phyloP scores from a whole-genome alignment of 2,888 invertebrate species.

The Philhelius pedissequus region DNA sequence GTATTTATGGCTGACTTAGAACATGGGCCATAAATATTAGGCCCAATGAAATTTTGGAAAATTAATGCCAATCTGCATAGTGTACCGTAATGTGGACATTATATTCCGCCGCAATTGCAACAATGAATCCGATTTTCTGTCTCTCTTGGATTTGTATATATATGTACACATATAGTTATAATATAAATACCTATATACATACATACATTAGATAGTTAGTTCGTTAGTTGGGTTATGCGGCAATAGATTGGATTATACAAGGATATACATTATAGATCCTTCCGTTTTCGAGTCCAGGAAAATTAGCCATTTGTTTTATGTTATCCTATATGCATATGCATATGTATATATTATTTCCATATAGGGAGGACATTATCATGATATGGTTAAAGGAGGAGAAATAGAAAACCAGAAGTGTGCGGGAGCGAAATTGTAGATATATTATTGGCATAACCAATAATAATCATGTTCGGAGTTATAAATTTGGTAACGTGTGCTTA shows the following conservation, averaged over 20 bases:
- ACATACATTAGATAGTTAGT: neutral
- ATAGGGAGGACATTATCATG: neutral
- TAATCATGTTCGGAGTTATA: slow-evolving; percentile 69
- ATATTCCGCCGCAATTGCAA: slow-evolving; percentile 68
- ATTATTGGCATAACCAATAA: slow-evolving; percentile 67
- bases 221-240: slow-evolving; percentile 46
- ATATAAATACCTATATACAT: neutral
- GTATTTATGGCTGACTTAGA: slow-evolving; percentile 68
- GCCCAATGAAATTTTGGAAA: slow-evolving; percentile 66
- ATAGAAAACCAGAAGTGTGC: neutral
- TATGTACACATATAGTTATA: neutral
- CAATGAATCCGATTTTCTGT: slow-evolving; percentile 64
- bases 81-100: slow-evolving; percentile 68
- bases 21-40: slow-evolving; percentile 67
- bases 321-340: neutral
- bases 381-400: neutral
- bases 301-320: slow-evolving; percentile 57
- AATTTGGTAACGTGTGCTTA: slow-evolving; percentile 70
- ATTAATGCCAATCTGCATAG: slow-evolving; percentile 69
- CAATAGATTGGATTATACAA: slow-evolving; percentile 56
- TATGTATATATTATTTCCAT: too few species aligned
- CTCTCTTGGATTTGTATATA: slow-evolving; percentile 32
- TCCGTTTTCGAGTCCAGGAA: slow-evolving; percentile 28
- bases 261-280: slow-evolving; percentile 46
- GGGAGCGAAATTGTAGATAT: slow-evolving; percentile 28